Conservation (phyloP, 2,888 invertebrate species). For the Volucella inflata region DNA sequence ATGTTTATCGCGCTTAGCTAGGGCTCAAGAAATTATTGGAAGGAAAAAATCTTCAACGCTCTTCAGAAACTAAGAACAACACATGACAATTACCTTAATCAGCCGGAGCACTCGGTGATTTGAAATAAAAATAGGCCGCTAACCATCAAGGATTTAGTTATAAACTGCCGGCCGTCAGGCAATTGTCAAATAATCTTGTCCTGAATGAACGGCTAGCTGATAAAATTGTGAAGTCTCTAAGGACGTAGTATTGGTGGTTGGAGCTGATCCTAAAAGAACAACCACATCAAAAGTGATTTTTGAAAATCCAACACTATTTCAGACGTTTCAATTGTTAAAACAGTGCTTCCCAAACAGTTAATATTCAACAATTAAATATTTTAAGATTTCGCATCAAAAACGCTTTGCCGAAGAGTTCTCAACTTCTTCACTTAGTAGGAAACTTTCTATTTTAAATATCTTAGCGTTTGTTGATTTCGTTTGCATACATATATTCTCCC, state of each 20-base stretch:
- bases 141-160: conserved; percentile 96
- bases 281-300: conserved; percentile 92
- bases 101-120: conserved; percentile 88
- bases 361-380: conserved; percentile 91
- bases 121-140: conserved; percentile 90
- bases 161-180: conserved; percentile 92
- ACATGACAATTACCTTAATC: conserved; percentile 88
- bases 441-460: conserved; percentile 99
- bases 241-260: conserved; percentile 96
- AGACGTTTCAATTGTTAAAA: conserved; percentile 91
- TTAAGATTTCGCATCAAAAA: conserved; percentile 88
- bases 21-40: conserved; percentile 92
- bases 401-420: conserved; percentile 87
- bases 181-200: conserved; percentile 98
- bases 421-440: conserved; percentile 91
- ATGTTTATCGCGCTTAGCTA: conserved; percentile 87
- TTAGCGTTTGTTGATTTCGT: conserved; percentile 96
- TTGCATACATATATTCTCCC: too few species aligned
- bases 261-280: conserved; percentile 98
- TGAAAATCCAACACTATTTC: conserved; percentile 94
- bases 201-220: conserved; percentile 93
- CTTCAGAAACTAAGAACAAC: conserved; percentile 87
- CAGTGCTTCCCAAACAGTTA: conserved; percentile 86
- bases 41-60: conserved; percentile 89
- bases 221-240: conserved; percentile 93